Base-by-base conservation (phyloP, 2,797 vertebrate genomes). In the Brotula barbata region DNA sequence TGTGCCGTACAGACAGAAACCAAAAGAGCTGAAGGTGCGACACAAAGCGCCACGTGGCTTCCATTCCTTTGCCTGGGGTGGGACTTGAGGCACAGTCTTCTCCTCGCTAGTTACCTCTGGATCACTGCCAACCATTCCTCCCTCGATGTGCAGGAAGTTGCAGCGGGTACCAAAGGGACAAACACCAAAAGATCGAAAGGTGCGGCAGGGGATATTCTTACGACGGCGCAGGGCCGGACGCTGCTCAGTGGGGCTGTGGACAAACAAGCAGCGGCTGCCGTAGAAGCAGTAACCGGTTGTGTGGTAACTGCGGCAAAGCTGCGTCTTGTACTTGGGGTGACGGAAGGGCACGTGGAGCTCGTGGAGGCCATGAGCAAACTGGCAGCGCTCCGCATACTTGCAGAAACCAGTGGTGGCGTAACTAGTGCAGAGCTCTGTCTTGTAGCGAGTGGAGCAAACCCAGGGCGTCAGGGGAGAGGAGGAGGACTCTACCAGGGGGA, bases 281-380 rank as follows among this genome's bases (percentile, higher is more conserved):
- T 92, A 93, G 75, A 86, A 80, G 15, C 92, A 93, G 80, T 84
- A 86, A 36, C 92, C 90, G 0, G 77, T 73, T 0, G 85, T 28
- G 77, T 93, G 92, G 82, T 77, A 93, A 78, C 88, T 88, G 23
- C 90, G 89, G 17, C 92, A 93, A 61, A 90, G 39, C 80, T 92
- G 90, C 0, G 92, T 93, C 83, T 93, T 93, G 81, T 93, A 93
- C 73, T 92, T 93, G 1, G 92, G 92, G 54, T 93, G 92, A 56
- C 87, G 89, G 11, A 82, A 92, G 6, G 91, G 91, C 14, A 91
- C 75, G 0, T 91, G 92, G 12, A 93, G 90, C 56, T 93, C 91
- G 0, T 85, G 87, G 20, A 92, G 89, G 58, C 92, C 92, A 0
- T 93, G 92, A 39, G 92, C 92, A 1, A 93, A 93, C 83, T 91